Conservation (phyloP, 2,888 invertebrate genomes). For the Morinoia aosen region DNA sequence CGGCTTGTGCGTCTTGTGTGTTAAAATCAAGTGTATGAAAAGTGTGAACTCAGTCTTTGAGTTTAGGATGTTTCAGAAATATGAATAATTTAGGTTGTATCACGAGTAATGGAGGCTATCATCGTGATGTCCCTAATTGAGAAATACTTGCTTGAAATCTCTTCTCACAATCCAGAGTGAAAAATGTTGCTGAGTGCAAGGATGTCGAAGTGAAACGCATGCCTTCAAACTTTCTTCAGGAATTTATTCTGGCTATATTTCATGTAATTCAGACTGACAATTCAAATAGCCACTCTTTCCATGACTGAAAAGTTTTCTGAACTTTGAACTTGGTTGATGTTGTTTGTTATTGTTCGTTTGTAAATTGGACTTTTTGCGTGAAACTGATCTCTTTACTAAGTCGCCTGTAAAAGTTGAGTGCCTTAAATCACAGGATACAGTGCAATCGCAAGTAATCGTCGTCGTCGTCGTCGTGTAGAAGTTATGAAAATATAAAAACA, state of each 20-base stretch:
- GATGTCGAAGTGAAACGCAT: background rate
- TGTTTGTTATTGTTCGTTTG: background rate
- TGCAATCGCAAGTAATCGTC: background rate
- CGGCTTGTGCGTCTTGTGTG: background rate
- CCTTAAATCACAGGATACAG: background rate
- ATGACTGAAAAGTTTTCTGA: background rate
- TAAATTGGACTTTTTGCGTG: background rate
- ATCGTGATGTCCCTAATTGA: background rate
- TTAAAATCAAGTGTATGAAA: background rate
- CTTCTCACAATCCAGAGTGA: background rate
- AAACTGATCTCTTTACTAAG: background rate
- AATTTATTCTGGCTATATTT: background rate
- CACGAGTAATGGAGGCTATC: background rate
- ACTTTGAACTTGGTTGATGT: background rate
- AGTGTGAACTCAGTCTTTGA: background rate
- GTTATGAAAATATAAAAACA: background rate
- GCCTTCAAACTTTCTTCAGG: background rate
- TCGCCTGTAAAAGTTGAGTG: background rate
- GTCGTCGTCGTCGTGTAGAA: background rate
- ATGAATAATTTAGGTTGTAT: background rate
- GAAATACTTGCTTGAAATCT: background rate
- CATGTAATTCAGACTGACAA: background rate
- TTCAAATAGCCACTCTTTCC: background rate
- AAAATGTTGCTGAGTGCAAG: background rate
- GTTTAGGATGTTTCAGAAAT: background rate